Conservation (phyloP, 2,888 invertebrate species). For the Gisinianus flammeolus region DNA sequence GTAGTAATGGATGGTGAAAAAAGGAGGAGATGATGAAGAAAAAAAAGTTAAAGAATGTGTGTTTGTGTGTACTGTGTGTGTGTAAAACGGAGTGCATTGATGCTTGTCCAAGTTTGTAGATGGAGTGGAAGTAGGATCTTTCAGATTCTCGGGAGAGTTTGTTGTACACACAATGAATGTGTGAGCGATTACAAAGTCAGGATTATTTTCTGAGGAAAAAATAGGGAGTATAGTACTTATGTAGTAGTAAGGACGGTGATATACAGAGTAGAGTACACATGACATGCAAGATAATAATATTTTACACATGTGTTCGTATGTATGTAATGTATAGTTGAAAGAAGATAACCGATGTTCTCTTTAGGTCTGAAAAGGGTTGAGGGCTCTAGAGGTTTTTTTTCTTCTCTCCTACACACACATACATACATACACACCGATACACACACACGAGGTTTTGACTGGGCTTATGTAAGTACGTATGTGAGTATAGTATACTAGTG, state of each 20-base stretch:
- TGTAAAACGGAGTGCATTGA: too few relatives aligned
- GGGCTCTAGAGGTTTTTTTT: constrained; percentile 25
- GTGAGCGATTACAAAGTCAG: background rate
- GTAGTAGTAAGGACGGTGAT: background rate
- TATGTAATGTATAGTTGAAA: background rate
- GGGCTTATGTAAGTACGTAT: too few relatives aligned
- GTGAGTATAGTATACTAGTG: too few relatives aligned
- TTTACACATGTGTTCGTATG: too few relatives aligned
- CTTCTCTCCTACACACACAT: constrained; percentile 8
- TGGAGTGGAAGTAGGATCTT: constrained; percentile 8
- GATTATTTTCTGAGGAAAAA: background rate
- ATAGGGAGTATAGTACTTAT: background rate
- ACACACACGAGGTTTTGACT: too few relatives aligned
- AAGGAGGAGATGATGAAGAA: too few relatives aligned
- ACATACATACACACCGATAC: too few relatives aligned
- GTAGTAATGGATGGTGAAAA: too few relatives aligned
- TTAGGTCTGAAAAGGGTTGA: constrained; percentile 17
- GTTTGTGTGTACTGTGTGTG: too few relatives aligned
- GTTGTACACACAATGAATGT: background rate
- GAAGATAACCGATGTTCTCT: constrained; percentile 3
- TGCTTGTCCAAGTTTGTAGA: background rate
- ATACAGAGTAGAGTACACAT: background rate
- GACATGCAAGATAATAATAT: background rate
- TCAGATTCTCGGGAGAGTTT: background rate
- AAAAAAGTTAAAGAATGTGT: too few relatives aligned